A percentile compares a stretch with the other conserved stretches of the same genome.
Evolutionary conservation across 1,140 invertebrate genomes (phyloP).

Genomic region (Euwallacea similis): DNA sequence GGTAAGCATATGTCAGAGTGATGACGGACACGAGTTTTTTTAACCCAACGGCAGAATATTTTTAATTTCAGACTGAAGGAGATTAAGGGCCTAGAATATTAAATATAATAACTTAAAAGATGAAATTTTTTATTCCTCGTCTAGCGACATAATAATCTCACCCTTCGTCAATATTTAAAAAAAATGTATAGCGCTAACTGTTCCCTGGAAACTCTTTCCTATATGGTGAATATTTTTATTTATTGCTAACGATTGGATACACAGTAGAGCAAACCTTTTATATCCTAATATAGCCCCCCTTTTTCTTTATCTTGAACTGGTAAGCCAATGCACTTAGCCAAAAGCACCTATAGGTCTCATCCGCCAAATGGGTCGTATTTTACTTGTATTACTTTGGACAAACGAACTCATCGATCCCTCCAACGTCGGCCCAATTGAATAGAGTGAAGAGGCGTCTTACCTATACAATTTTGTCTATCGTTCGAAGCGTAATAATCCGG

Average conservation of each 20-base stretch:
- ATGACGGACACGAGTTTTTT: too few species aligned
- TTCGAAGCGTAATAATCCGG: constrained; percentile 66
- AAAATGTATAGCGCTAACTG: background rate
- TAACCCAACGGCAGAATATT: too few species aligned
- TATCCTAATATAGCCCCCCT: too few species aligned
- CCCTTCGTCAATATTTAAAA: background rate
- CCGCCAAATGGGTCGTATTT: constrained; percentile 14
- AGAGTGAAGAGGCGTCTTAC: constrained; percentile 55
- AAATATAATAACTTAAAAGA: too few species aligned
- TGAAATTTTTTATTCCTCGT: too few species aligned
- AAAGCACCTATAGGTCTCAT: background rate
- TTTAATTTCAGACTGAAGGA: too few species aligned
- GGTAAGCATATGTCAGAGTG: too few species aligned
- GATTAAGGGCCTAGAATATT: too few species aligned
- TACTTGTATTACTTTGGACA: constrained; percentile 11
- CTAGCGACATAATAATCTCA: too few species aligned
- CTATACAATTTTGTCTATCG: constrained; percentile 72
- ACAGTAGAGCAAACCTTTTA: background rate
- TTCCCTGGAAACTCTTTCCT: background rate
- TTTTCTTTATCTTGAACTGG: too few species aligned
- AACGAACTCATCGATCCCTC: constrained; percentile 21
- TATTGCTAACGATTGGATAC: background rate
- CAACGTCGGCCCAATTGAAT: background rate
- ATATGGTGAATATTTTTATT: background rate
- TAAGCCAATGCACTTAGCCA: too few species aligned